Evolutionary conservation across 2,797 vertebrate species (phyloP), one percentile per base, ranked within the genome.

Genomic region (Chloroceryle amazona): DNA sequence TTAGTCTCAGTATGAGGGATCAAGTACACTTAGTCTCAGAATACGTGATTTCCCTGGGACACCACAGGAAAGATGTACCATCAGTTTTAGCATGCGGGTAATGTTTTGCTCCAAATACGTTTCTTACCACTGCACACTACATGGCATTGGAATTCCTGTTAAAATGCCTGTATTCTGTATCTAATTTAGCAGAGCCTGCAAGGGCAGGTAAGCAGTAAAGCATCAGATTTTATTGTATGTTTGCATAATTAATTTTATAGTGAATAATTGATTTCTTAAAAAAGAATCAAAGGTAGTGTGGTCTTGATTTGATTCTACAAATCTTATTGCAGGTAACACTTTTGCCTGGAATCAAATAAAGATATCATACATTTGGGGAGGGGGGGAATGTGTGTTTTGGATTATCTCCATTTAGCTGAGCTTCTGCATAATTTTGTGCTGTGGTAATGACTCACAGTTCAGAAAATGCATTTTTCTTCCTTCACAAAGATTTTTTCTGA

Each of bases 401-500:
- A 63, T 65, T 58, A 83, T 66, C 57, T 91, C 61, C 54, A 4
- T 68, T 73, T 65, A 84, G 29, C 31, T 88, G 44, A 83, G 46
- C 13, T 91, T 90, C 79, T 81, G 91, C 70, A 75, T 93, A 47
- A 81, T 79, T 90, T 81, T 68, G 3, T 58, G 23, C 68, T 93
- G 49, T 78, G 51, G 31, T 54, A 62, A 81, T 68, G 54, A 90
- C 68, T 91, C 26, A 28, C 5, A 18, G 23, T 72, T 44, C 1
- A 1, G 58, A 63, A 86, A 61, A 65, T 20, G 21, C 23, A 61
- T 93, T 88, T 91, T 91, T 83, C 21, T 86, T 91, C 68, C 37
- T 58, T 81, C 71, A 31, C 35, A 91, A 72, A 44, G 49, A 7
- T 68, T 82, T 90, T 81, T 76, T 52, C 46, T 81, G 46, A 61